Evolutionary conservation across 2,888 invertebrate species (phyloP), one percentile per base, ranked within the genome.

Genomic region (Pelosia muscerda): DNA sequence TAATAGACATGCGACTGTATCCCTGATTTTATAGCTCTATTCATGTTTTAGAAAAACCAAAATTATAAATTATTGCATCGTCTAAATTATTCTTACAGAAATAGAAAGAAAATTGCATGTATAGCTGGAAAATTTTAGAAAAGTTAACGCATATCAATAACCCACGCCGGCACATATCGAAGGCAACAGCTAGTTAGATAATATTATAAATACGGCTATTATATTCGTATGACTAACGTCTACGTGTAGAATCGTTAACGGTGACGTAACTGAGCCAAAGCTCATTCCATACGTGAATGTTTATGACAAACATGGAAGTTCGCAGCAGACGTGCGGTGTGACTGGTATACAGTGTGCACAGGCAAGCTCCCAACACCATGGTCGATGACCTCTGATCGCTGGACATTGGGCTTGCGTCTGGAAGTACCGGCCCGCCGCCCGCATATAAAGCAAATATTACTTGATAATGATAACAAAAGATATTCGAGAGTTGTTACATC

Each of bases 331-430:
- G 69, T 73, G 63, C 62, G 66, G 55, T 70, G 78, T 76, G 72
- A 68, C 73, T 64, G 65, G 55, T 71, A 76, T 75, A 69, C 68
- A 75, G 38, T 15, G 38, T 38, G 15, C 64, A 75, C 68, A 63
- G 71, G 73, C 71, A 76, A 82, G 77, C 79, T 84, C 81, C 83
- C 82, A 79, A 71, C 79, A 70, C 77, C 79, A 82, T 88, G 90
- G 92, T 92, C 92, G 87, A 86, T 88, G 92, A 92, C 91, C 90
- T 81, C 79, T 69, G 72, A 68, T 71, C 86, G 83, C 73, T 87
- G 88, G 86, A 83, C 88, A 86, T 86, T 87, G 86, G 85, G 84
- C 83, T 81, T 81, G 79, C 78, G 80, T 81, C 86, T 86, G 86
- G 84, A 86, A 84, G 86, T 84, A 63, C 78, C 76, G 83, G 87